phyloP scores from a whole-genome alignment of 1,140 invertebrate genomes.

The Liolophura sinensis region DNA sequence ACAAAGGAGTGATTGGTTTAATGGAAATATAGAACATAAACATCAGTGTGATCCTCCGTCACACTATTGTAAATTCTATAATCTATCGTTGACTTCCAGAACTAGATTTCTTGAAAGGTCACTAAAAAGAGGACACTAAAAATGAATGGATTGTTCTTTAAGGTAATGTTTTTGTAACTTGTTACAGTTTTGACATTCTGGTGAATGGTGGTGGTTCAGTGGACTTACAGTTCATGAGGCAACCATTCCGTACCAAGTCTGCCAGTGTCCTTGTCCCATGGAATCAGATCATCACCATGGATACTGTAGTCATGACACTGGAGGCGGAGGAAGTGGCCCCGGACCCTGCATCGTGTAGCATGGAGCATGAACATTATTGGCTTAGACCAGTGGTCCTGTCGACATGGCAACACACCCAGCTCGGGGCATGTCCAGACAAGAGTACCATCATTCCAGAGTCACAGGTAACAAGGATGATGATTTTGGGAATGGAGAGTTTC shows the following conservation, averaged over 20 bases:
- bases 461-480: constrained; percentile 66
- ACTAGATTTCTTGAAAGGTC: background rate
- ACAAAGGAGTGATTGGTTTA: too few relatives aligned
- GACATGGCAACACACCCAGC: constrained; percentile 92
- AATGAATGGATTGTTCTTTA: background rate
- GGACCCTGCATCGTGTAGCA: constrained; percentile 70
- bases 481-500: too few relatives aligned
- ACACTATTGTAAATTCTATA: too few relatives aligned
- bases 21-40: too few relatives aligned
- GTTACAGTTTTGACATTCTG: constrained; percentile 89
- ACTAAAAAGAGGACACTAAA: constrained; percentile 55
- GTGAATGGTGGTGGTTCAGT: constrained; percentile 97
- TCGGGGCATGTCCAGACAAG: constrained; percentile 88
- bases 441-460: constrained; percentile 90
- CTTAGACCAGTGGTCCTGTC: constrained; percentile 94
- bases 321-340: constrained; percentile 68
- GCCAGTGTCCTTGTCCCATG: constrained; percentile 93
- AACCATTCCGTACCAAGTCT: constrained; percentile 87
- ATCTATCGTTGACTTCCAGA: too few relatives aligned
- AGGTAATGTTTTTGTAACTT: background rate
- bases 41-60: too few relatives aligned
- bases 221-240: constrained; percentile 89
- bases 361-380: constrained; percentile 87
- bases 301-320: constrained; percentile 64
- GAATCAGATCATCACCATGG: constrained; percentile 79